Percentiles rank a stretch among this genome's conserved stretches.
Conservation (phyloP, 2,888 invertebrate species). For the Hemithea aestivaria region DNA sequence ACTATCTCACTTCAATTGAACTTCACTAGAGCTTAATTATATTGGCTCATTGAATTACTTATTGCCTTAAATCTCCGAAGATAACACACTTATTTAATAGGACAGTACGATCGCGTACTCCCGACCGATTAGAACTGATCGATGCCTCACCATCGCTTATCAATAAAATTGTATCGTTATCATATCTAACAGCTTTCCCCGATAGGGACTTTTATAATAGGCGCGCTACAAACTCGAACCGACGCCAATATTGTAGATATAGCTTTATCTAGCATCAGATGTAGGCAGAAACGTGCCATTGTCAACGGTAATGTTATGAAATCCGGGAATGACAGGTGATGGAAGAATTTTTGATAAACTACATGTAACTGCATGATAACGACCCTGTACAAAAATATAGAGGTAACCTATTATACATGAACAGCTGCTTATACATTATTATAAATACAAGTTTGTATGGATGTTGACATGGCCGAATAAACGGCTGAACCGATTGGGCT, state of each 20-base stretch:
- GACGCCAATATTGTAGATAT: conserved; percentile 58
- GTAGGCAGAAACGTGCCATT: conserved; percentile 44
- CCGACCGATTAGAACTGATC: conserved; percentile 67
- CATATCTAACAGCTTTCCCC: conserved; percentile 77
- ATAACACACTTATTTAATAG: conserved; percentile 35
- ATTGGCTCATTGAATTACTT: conserved; percentile 17
- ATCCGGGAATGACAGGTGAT: conserved; percentile 55
- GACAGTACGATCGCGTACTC: conserved; percentile 35
- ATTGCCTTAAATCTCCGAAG: conserved; percentile 40
- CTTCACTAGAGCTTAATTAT: conserved; percentile 15
- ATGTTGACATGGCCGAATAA: too few relatives aligned
- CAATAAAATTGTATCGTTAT: conserved; percentile 75
- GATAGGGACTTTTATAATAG: conserved; percentile 66
- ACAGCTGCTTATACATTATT: too few relatives aligned
- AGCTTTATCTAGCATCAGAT: conserved; percentile 61
- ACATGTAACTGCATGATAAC: conserved; percentile 9
- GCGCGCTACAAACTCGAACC: conserved; percentile 41
- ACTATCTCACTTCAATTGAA: too few relatives aligned
- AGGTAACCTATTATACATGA: too few relatives aligned
- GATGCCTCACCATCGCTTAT: conserved; percentile 69
- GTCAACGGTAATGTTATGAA: conserved; percentile 43
- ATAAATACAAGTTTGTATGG: too few relatives aligned
- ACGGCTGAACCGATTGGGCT: too few relatives aligned
- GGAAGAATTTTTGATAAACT: conserved; percentile 24
- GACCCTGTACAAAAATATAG: too few relatives aligned